A percentile compares a stretch with the other conserved stretches of the same genome.
phyloP scores from a whole-genome alignment of 92 coral and sea anemone genomes.

The Bergia puertoricense region DNA sequence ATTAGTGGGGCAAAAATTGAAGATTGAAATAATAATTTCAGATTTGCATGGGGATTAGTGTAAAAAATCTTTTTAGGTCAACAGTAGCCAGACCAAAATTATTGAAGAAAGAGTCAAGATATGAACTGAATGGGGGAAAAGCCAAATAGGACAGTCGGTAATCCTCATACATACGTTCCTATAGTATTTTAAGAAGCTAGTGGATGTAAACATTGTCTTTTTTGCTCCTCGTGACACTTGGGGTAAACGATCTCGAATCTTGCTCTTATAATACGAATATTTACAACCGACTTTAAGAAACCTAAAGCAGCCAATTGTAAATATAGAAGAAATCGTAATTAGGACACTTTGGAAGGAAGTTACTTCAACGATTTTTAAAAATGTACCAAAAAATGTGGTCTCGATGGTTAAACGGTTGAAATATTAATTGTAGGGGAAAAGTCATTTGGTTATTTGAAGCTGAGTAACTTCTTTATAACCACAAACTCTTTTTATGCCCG shows the following conservation, averaged over 20 bases:
- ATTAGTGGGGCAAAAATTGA: too few species aligned
- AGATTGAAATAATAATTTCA: not conserved
- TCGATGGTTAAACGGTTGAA: not conserved
- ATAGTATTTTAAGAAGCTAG: too few species aligned
- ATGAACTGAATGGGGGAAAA: too few species aligned
- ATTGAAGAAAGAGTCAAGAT: not conserved
- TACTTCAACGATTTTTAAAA: too few species aligned
- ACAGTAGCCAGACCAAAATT: not conserved
- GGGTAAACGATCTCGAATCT: not conserved
- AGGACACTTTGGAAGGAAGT: not conserved
- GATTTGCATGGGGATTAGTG: not conserved
- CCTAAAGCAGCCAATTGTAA: not conserved
- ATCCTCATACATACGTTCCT: too few species aligned
- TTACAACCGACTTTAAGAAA: not conserved
- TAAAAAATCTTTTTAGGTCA: not conserved
- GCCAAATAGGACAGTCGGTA: too few species aligned
- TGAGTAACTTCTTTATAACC: not conserved
- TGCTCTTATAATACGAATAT: not conserved
- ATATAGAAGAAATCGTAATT: not conserved
- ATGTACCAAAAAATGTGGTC: not conserved
- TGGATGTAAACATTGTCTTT: too few species aligned
- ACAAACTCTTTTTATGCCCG: too few species aligned
- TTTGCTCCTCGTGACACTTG: too few species aligned
- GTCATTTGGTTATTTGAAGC: not conserved
- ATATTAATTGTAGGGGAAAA: not conserved